phyloP scores from a whole-genome alignment of 2,797 vertebrate genomes.

The Labeo calbasu region DNA sequence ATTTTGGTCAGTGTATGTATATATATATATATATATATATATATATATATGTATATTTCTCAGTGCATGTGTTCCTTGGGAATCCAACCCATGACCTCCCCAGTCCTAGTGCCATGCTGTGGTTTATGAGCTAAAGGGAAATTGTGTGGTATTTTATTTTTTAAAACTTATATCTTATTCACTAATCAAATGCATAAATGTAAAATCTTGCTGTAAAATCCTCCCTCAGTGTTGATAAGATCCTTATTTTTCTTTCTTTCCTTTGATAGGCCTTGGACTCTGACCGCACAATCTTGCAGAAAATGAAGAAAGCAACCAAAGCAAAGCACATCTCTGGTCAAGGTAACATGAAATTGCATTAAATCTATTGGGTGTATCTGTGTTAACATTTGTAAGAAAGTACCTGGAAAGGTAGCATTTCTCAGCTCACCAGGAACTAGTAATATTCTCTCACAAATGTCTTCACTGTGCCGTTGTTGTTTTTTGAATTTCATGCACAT shows the following conservation, averaged over 20 bases:
- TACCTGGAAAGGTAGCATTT: neutral
- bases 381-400: neutral
- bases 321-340: conserved; percentile 81
- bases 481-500: conserved; percentile 3
- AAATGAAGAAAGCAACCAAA: conserved; percentile 87
- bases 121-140: neutral
- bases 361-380: neutral
- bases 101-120: neutral
- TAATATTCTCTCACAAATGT: neutral
- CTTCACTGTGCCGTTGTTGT: neutral
- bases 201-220: neutral
- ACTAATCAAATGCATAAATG: neutral
- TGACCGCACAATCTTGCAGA: conserved; percentile 80
- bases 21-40: too few relatives aligned
- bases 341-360: conserved; percentile 68
- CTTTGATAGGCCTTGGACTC: conserved; percentile 78
- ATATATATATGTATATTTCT: too few relatives aligned
- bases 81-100: neutral
- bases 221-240: neutral
- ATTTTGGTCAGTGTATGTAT: too few relatives aligned
- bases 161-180: neutral
- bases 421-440: neutral
- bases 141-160: neutral
- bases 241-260: neutral
- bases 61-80: neutral